phyloP scores from a whole-genome alignment of 1,140 invertebrate genomes.

The Pseudoatta argentina region DNA sequence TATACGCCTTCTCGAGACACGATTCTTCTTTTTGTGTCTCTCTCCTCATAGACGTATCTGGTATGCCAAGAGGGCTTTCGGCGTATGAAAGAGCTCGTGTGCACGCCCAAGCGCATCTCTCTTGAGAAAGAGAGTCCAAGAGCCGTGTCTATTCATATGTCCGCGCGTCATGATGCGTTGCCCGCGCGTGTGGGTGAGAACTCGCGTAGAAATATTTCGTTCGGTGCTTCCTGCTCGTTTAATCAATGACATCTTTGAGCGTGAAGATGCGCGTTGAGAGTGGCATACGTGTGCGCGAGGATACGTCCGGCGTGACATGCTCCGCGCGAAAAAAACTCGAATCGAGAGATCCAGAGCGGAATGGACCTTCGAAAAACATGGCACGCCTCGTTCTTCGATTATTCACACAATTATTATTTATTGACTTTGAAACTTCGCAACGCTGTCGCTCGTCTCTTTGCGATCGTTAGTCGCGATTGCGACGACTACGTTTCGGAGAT shows the following conservation, averaged over 20 bases:
- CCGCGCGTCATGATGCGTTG: conserved; percentile 67
- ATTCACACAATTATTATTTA: conserved; percentile 28
- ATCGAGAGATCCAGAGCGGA: background rate
- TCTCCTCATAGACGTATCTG: conserved; percentile 63
- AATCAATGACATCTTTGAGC: conserved; percentile 80
- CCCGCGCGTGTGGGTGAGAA: conserved; percentile 71
- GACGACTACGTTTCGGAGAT: background rate
- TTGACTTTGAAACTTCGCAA: background rate
- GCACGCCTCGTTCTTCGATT: conserved; percentile 26
- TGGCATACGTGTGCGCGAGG: background rate
- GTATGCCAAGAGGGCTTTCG: conserved; percentile 65
- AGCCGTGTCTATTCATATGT: conserved; percentile 71
- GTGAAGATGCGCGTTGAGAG: conserved; percentile 66
- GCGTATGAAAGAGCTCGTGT: conserved; percentile 69
- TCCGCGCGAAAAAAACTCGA: conserved; percentile 45
- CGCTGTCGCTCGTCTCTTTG: background rate
- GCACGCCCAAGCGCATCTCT: conserved; percentile 73
- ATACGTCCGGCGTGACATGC: background rate
- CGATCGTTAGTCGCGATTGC: conserved; percentile 36
- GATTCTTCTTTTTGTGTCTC: conserved; percentile 23
- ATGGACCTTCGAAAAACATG: background rate
- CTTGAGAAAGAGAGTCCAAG: conserved; percentile 60
- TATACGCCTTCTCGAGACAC: conserved; percentile 37
- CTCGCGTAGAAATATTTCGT: conserved; percentile 70
- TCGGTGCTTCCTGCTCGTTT: conserved; percentile 77